Percentiles rank a stretch among this genome's conserved stretches.
These are phyloP conservation scores for Drosophila paranaensis DNA, from an alignment of 2,888 invertebrate species.

Conservation along the genomic window DNA sequence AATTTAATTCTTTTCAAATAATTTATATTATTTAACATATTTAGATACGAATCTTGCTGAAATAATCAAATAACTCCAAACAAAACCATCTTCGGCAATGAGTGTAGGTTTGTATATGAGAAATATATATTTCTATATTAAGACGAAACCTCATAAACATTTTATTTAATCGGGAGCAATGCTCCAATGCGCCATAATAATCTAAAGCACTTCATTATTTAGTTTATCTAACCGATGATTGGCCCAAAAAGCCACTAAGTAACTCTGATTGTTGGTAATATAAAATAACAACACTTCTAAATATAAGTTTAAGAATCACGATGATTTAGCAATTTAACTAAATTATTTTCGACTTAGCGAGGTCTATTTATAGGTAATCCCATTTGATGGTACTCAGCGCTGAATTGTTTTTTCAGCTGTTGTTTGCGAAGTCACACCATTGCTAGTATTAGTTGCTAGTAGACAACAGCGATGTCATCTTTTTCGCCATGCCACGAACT, in stretches of 20 bases:
- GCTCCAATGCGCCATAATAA: background rate
- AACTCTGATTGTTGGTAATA: background rate
- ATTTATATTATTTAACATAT: too few relatives aligned
- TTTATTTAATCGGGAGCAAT: background rate
- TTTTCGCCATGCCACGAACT: conserved; percentile 42
- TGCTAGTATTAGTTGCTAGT: conserved; percentile 37
- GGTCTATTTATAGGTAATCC: background rate
- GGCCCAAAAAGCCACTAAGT: background rate
- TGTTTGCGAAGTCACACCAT: conserved; percentile 66
- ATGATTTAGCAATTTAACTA: conserved; percentile 6
- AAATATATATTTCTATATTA: background rate
- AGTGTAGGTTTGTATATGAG: background rate
- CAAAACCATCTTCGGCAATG: conserved; percentile 81
- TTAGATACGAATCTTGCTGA: too few relatives aligned
- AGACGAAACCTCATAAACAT: background rate
- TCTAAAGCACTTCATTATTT: background rate
- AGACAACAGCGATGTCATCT: conserved; percentile 22
- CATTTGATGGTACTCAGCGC: background rate
- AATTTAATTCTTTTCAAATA: too few relatives aligned
- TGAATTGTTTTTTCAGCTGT: conserved; percentile 37
- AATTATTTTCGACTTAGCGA: background rate
- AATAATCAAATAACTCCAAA: background rate
- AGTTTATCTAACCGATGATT: background rate
- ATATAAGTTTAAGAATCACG: background rate
- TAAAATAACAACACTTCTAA: background rate